A percentile compares a stretch with the other conserved stretches of the same genome.
Evolutionary conservation across 2,888 invertebrate species (phyloP).

Genomic region (Cheilosia impressa): DNA sequence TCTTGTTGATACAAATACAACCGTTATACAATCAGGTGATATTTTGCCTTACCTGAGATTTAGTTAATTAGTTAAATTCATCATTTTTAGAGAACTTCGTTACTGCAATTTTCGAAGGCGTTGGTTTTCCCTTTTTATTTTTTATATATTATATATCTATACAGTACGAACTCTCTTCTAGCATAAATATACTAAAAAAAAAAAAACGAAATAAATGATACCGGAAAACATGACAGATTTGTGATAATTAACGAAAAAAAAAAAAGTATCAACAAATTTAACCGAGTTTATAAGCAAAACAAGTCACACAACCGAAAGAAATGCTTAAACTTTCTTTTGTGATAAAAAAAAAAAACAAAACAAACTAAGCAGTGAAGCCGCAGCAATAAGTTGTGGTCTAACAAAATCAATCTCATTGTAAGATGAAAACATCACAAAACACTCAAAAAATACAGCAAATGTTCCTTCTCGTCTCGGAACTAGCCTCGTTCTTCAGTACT

Average conservation of each 20-base stretch:
- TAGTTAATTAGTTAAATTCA: constrained; percentile 29
- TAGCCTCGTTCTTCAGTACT: not conserved
- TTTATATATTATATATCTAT: not conserved
- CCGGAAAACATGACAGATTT: constrained; percentile 30
- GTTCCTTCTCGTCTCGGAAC: not conserved
- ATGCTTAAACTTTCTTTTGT: not conserved
- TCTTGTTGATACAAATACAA: constrained; percentile 11
- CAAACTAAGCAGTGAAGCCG: not conserved
- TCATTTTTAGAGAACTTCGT: constrained; percentile 1
- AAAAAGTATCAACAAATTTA: not conserved
- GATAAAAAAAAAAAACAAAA: no score
- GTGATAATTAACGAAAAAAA: constrained; percentile 14
- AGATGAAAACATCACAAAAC: constrained; percentile 23
- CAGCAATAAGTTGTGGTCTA: not conserved
- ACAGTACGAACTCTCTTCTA: constrained; percentile 10
- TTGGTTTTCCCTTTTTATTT: not conserved
- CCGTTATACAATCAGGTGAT: constrained; percentile 13
- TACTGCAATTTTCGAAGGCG: not conserved
- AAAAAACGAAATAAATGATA: not conserved
- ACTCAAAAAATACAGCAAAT: not conserved
- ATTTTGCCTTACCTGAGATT: constrained; percentile 25
- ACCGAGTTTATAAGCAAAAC: not conserved
- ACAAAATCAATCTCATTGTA: not conserved
- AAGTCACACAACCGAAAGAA: not conserved
- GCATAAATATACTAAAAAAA: constrained; percentile 13